These are phyloP conservation scores for Bombus cullumanus DNA, from an alignment of 1,140 invertebrate species.

Conservation along the genomic window DNA sequence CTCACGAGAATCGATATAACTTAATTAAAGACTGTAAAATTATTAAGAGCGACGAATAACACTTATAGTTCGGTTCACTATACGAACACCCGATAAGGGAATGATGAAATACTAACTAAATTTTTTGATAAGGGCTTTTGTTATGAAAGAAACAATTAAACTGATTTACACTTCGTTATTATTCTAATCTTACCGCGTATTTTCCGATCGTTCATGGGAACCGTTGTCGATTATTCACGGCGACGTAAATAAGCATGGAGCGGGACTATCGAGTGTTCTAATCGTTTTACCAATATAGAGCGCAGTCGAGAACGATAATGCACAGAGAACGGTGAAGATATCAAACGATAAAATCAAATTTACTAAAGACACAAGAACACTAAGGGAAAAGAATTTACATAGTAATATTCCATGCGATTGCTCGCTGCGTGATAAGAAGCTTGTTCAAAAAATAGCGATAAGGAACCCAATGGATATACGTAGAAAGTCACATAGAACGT, in stretches of 20 bases:
- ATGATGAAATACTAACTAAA: constrained; percentile 1
- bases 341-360: constrained; percentile 26
- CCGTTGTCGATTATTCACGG: not conserved
- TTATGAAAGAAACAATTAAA: constrained; percentile 14
- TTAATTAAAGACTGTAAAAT: constrained; percentile 43
- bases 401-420: constrained; percentile 49
- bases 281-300: not conserved
- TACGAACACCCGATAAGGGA: not conserved
- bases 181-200: not conserved
- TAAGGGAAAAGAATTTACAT: constrained; percentile 34
- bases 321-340: not conserved
- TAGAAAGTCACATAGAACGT: not conserved
- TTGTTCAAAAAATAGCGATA: constrained; percentile 22
- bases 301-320: not conserved
- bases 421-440: constrained; percentile 18
- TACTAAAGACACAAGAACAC: not conserved
- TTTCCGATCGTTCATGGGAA: not conserved
- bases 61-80: not conserved
- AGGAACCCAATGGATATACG: constrained; percentile 20
- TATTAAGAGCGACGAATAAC: not conserved
- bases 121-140: not conserved
- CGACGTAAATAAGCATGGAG: no score
- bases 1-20: constrained; percentile 14
- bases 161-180: not conserved
- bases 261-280: not conserved